Evolutionary conservation across 2,797 vertebrate species (phyloP).

Genomic region (Protosalanx chinensis): DNA sequence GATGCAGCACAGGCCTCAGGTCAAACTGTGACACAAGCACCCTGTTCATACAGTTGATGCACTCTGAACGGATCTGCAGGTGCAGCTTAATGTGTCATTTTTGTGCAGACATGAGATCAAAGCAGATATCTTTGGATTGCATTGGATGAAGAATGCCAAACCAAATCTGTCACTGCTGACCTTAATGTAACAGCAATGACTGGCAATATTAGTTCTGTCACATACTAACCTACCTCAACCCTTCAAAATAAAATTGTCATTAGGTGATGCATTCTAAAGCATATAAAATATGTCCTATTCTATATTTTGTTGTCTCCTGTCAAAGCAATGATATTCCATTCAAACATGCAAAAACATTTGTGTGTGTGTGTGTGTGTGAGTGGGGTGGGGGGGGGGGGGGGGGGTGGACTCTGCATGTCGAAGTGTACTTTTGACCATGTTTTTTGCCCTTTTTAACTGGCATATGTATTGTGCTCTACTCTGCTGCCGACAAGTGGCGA

Average conservation of each 20-base stretch:
- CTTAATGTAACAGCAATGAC: background rate
- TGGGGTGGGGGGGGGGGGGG: no score
- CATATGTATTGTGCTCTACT: slow-evolving; percentile 24
- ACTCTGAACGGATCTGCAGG: slow-evolving; percentile 1
- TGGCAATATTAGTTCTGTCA: background rate
- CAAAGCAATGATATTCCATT: background rate
- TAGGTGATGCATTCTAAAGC: background rate
- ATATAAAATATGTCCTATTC: background rate
- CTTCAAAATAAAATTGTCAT: background rate
- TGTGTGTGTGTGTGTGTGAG: no score
- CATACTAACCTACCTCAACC: background rate
- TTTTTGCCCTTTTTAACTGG: no score
- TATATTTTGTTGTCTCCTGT: background rate
- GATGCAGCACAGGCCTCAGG: slow-evolving; percentile 2
- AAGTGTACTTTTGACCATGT: background rate
- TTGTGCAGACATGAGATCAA: slow-evolving; percentile 4
- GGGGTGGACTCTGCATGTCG: no score
- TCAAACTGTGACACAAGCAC: background rate
- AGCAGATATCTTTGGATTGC: background rate
- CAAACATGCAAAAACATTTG: background rate
- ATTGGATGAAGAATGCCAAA: background rate
- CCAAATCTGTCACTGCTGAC: background rate
- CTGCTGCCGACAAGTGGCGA: slow-evolving; percentile 55
- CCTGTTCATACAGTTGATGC: slow-evolving; percentile 2
- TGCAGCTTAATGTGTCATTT: slow-evolving; percentile 6